phyloP scores from a whole-genome alignment of 2,113 vertebrate genomes.

The Microtus oregoni region DNA sequence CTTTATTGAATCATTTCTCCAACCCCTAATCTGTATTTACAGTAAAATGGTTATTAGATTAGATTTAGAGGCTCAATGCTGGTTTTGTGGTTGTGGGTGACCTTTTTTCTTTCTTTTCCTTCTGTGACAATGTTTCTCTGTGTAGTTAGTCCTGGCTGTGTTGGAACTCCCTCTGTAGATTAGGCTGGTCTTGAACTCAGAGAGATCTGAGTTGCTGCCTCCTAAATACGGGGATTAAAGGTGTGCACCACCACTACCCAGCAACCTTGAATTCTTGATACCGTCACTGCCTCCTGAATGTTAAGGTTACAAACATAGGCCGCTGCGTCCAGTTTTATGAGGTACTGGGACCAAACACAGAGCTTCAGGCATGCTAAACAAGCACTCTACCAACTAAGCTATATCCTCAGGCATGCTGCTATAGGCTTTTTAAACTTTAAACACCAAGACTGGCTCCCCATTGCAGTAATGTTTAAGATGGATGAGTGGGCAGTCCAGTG shows the following conservation, averaged over 20 bases:
- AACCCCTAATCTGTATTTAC: neutral
- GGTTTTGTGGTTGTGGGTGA: neutral
- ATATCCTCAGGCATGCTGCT: neutral
- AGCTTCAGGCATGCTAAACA: no score
- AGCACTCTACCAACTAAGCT: neutral
- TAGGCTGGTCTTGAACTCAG: neutral
- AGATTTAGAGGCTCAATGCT: neutral
- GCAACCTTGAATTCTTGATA: neutral
- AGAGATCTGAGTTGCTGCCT: neutral
- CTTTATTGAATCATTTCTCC: neutral
- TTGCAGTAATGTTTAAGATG: neutral
- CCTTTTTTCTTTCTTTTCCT: neutral
- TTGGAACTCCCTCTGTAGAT: neutral
- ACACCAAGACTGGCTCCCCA: neutral
- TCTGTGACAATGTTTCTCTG: neutral
- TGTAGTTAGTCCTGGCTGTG: neutral
- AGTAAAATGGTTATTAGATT: neutral
- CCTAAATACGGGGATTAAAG: neutral
- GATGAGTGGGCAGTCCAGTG: neutral
- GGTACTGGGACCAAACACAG: neutral
- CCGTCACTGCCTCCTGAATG: no score
- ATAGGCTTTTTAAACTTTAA: conserved; percentile 20
- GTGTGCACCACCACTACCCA: neutral
- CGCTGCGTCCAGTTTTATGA: neutral
- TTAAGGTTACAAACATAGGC: neutral